These are phyloP conservation scores for Dermolepida albohirtum DNA, from an alignment of 2,888 invertebrate species.

Conservation along the genomic window DNA sequence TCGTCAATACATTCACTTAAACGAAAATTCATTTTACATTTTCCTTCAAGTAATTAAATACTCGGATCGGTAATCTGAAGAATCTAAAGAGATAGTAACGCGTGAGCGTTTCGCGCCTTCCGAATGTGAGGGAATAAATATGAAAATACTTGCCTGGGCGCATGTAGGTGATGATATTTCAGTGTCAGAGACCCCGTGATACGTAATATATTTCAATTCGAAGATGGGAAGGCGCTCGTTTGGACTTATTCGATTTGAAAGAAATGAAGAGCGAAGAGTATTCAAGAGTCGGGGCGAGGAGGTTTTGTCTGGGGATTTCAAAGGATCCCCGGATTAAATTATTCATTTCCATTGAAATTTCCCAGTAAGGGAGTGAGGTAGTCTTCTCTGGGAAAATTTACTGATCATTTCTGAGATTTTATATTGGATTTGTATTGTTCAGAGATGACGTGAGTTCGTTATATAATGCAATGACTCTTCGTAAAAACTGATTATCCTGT, in stretches of 20 bases:
- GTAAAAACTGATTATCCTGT: slow-evolving; percentile 41
- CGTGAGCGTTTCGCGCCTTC: too few relatives aligned
- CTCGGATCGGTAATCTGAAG: too few relatives aligned
- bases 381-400: slow-evolving; percentile 48
- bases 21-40: too few relatives aligned
- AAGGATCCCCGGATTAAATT: slow-evolving; percentile 49
- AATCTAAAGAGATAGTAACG: too few relatives aligned
- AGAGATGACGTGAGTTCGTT: slow-evolving; percentile 47
- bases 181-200: too few relatives aligned
- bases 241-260: slow-evolving; percentile 45
- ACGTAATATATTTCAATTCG: too few relatives aligned
- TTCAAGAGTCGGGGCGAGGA: slow-evolving; percentile 20
- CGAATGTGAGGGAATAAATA: too few relatives aligned
- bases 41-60: too few relatives aligned
- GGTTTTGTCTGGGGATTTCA: slow-evolving; percentile 48
- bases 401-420: slow-evolving; percentile 52
- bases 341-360: slow-evolving; percentile 51
- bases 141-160: too few relatives aligned
- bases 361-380: slow-evolving; percentile 36
- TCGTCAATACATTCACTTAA: too few relatives aligned
- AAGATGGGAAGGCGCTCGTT: too few relatives aligned
- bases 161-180: too few relatives aligned
- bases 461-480: slow-evolving; percentile 50
- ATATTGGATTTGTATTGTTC: slow-evolving; percentile 51
- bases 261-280: slow-evolving; percentile 48